These are phyloP conservation scores for Acholoe squamosa DNA, from an alignment of 2,888 invertebrate species.

Conservation along the genomic window DNA sequence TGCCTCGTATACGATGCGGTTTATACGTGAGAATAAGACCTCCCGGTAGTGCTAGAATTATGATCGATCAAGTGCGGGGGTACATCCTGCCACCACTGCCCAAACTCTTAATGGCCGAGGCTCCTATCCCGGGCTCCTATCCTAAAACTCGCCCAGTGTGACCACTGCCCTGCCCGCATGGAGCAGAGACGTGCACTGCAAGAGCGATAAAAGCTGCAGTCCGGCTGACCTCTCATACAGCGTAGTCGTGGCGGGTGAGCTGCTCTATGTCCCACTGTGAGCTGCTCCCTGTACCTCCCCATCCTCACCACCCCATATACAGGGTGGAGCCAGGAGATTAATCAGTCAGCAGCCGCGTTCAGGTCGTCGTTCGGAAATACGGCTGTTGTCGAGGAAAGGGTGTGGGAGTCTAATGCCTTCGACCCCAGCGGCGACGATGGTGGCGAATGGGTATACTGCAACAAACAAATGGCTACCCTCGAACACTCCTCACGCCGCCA, in stretches of 20 bases:
- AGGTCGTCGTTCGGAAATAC: background rate
- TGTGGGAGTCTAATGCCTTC: background rate
- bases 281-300: background rate
- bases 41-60: too few relatives aligned
- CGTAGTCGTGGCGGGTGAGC: background rate
- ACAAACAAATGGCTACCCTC: constrained; percentile 5
- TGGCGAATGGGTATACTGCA: background rate
- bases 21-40: too few relatives aligned
- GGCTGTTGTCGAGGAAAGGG: background rate
- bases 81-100: background rate
- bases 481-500: constrained; percentile 7
- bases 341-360: constrained; percentile 2
- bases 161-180: background rate
- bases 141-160: background rate
- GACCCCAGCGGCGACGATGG: constrained; percentile 16
- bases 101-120: background rate
- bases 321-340: constrained; percentile 16
- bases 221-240: background rate
- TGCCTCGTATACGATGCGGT: too few relatives aligned
- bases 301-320: background rate
- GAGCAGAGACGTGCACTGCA: background rate
- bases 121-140: too few relatives aligned
- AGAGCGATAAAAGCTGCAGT: background rate
- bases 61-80: background rate
- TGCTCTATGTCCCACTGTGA: background rate